A percentile compares a stretch with the other conserved stretches of the same genome.
These are phyloP conservation scores for Mola mola DNA, from an alignment of 2,113 vertebrate genomes.

Conservation along the genomic window DNA sequence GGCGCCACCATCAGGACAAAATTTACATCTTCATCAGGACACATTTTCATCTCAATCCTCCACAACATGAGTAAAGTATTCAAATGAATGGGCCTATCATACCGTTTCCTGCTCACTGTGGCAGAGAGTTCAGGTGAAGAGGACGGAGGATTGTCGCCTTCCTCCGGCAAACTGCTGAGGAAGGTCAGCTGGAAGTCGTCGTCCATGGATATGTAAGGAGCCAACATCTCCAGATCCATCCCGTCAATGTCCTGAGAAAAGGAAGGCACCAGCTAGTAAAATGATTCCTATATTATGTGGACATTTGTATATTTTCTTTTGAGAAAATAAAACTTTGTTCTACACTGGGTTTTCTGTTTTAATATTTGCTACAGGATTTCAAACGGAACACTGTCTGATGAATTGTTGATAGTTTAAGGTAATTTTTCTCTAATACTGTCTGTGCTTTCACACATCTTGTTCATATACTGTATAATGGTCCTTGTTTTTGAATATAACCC, in stretches of 20 bases:
- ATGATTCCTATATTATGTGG: no score
- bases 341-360: no score
- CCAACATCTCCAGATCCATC: slow-evolving; percentile 89
- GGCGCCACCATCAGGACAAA: slow-evolving; percentile 15
- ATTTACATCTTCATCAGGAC: not conserved
- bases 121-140: not conserved
- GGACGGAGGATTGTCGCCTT: not conserved
- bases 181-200: slow-evolving; percentile 90
- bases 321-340: no score
- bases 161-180: slow-evolving; percentile 57
- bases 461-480: not conserved
- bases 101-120: slow-evolving; percentile 71
- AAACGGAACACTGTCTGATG: no score
- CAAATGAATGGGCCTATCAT: not conserved
- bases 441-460: no score
- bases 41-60: no score
- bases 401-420: not conserved
- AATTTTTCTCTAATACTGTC: no score
- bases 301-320: no score
- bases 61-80: not conserved
- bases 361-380: no score
- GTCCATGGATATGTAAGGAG: slow-evolving; percentile 93
- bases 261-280: no score
- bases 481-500: not conserved
- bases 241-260: slow-evolving; percentile 64